Evolutionary conservation across 1,140 invertebrate genomes (phyloP).

Genomic region (Trichonephila inaurata): DNA sequence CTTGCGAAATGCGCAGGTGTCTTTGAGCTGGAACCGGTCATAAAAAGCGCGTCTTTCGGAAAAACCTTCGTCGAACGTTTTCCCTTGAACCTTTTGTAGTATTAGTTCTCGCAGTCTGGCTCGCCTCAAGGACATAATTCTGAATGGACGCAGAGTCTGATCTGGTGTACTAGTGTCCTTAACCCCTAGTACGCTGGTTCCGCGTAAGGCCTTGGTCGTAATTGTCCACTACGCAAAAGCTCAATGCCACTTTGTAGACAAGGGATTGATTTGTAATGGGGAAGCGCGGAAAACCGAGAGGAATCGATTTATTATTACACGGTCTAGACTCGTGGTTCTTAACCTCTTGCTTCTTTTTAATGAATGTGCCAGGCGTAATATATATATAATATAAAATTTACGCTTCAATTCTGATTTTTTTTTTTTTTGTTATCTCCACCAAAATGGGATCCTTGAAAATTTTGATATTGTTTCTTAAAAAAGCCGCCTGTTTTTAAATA

Average conservation of each 20-base stretch:
- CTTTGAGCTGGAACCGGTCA: neutral
- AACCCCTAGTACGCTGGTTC: slow-evolving; percentile 15
- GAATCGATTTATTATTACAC: neutral
- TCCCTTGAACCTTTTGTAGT: slow-evolving; percentile 4
- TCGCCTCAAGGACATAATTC: neutral
- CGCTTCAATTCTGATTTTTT: too few species aligned
- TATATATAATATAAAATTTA: too few species aligned
- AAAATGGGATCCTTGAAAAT: too few species aligned
- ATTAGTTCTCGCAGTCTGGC: neutral
- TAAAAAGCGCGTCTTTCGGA: neutral
- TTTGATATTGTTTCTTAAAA: too few species aligned
- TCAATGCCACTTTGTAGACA: neutral
- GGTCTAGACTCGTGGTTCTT: neutral
- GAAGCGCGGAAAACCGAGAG: neutral
- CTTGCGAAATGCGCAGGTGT: slow-evolving; percentile 5
- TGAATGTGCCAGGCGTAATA: neutral
- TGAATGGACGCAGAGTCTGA: neutral
- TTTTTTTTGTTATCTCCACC: too few species aligned
- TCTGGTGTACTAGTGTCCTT: neutral
- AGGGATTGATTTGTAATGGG: neutral
- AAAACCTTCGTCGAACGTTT: neutral
- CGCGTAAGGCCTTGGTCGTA: neutral
- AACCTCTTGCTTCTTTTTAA: neutral
- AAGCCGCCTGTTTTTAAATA: too few species aligned
- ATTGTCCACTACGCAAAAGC: neutral